Conservation (phyloP, 2,797 vertebrate species). For the Pterois miles region DNA sequence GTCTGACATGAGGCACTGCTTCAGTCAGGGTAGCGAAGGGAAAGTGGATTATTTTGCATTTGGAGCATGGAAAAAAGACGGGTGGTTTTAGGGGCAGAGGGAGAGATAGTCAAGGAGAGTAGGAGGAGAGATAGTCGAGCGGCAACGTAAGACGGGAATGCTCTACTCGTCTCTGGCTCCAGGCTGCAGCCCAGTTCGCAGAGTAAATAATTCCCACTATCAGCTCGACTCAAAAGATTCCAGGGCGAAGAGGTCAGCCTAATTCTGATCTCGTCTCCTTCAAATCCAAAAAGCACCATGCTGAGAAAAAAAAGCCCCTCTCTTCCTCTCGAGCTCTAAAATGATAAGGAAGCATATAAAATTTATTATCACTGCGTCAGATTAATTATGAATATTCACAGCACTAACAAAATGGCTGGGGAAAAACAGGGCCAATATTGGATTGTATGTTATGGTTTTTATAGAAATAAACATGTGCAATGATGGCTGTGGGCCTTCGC, state of each 20-base stretch:
- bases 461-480: conserved; percentile 78
- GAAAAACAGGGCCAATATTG: conserved; percentile 72
- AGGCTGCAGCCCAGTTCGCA: conserved; percentile 67
- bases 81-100: conserved; percentile 52
- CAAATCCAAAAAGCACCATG: conserved; percentile 66
- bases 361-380: conserved; percentile 77
- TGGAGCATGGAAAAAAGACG: conserved; percentile 47
- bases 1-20: conserved; percentile 45
- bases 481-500: conserved; percentile 60
- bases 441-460: conserved; percentile 79
- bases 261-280: conserved; percentile 66
- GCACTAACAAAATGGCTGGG: conserved; percentile 57
- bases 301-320: conserved; percentile 23
- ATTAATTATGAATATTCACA: conserved; percentile 84
- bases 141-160: conserved; percentile 58
- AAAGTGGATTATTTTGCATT: conserved; percentile 71
- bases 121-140: conserved; percentile 50
- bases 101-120: conserved; percentile 45
- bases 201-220: conserved; percentile 77
- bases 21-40: conserved; percentile 42
- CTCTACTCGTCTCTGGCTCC: conserved; percentile 59
- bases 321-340: conserved; percentile 55
- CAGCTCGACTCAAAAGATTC: conserved; percentile 69
- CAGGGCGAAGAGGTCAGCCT: conserved; percentile 67
- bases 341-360: conserved; percentile 79